Conservation (phyloP, 2,113 vertebrate species). For the Gymnorhina tibicen region DNA sequence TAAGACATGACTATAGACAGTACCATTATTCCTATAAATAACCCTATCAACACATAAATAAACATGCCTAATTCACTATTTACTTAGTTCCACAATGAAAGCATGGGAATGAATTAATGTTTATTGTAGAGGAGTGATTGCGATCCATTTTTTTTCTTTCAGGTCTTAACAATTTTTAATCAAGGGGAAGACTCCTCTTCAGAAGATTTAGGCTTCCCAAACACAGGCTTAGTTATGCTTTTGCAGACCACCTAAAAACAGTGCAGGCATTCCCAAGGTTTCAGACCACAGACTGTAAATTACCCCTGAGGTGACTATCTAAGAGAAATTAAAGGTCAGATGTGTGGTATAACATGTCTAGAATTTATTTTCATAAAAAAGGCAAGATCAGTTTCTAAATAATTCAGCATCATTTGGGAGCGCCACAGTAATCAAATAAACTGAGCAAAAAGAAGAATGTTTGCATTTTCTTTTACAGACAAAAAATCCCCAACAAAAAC, state of each 20-base stretch:
- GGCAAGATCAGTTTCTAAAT: not conserved
- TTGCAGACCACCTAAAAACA: not conserved
- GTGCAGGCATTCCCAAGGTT: not conserved
- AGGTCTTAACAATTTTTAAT: not conserved
- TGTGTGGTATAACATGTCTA: not conserved
- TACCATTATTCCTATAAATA: not conserved
- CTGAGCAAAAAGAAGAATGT: not conserved
- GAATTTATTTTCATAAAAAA: not conserved
- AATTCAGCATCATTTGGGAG: not conserved
- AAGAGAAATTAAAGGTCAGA: not conserved
- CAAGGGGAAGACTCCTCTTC: not conserved
- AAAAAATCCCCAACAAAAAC: fast-evolving
- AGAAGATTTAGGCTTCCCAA: not conserved
- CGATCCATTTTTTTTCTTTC: not conserved
- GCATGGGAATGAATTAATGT: not conserved
- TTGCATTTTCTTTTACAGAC: not conserved
- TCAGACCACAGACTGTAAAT: not conserved
- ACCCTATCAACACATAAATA: not conserved
- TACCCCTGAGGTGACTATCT: not conserved
- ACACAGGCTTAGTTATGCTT: not conserved
- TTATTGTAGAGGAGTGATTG: not conserved
- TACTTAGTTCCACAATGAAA: not conserved
- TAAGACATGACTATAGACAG: not conserved
- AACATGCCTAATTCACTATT: not conserved
- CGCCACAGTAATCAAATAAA: not conserved